phyloP scores from a whole-genome alignment of 2,113 vertebrate species.

The Bombycilla garrulus region DNA sequence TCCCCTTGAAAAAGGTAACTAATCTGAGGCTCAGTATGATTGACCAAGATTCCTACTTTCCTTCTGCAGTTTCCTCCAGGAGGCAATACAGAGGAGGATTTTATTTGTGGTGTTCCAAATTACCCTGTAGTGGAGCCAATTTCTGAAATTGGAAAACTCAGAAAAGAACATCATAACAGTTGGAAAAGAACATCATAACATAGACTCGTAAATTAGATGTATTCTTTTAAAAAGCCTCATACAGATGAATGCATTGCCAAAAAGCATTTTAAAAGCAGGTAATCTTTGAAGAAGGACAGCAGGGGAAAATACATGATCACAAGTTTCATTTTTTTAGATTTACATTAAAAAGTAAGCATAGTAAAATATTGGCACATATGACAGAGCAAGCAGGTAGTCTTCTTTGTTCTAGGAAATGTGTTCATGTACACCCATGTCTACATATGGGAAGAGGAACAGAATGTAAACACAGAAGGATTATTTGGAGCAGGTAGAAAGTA shows the following conservation, averaged over 20 bases:
- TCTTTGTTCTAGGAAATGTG: neutral
- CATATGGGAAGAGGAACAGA: neutral
- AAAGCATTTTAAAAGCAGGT: neutral
- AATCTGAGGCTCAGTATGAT: neutral
- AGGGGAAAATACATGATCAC: neutral
- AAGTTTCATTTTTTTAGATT: neutral
- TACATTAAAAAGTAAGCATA: neutral
- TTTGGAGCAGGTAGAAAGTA: neutral
- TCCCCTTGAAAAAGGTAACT: neutral
- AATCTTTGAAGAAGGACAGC: neutral
- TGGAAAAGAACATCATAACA: neutral
- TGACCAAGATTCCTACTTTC: neutral
- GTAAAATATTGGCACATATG: neutral
- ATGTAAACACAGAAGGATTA: neutral
- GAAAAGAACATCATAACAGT: neutral
- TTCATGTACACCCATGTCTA: neutral
- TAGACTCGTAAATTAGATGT: neutral
- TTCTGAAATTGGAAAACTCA: neutral
- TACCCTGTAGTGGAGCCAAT: neutral
- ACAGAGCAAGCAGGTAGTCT: neutral
- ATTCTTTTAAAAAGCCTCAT: neutral
- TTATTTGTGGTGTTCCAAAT: neutral
- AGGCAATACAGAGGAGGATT: neutral
- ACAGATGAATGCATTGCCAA: neutral
- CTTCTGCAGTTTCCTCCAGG: neutral